Base-by-base conservation (phyloP, 2,888 invertebrate species). In the Ormyrus nitidulus region DNA sequence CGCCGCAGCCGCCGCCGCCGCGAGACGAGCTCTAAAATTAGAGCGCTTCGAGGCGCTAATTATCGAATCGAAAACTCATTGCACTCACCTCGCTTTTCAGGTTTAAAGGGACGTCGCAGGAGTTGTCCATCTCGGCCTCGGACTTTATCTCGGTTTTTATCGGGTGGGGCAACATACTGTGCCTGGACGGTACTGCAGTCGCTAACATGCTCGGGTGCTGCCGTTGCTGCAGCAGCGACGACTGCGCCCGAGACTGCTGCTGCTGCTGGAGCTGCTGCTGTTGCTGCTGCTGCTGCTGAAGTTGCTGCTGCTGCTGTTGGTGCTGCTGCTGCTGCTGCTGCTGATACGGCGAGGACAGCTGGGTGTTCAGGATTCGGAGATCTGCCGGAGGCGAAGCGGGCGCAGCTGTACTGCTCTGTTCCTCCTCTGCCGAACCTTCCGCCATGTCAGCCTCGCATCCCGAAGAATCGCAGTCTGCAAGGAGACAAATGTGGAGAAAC, bases 391-490 rank as follows among this genome's bases (percentile, higher is more conserved):
- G 91, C 83, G 92, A 91, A 86, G 92, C 92, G 86, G 92, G 91
- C 84, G 92, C 92, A 88, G 92, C 92, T 88, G 92, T 89, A 92
- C 93, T 91, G 92, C 92, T 91, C 91, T 92, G 91, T 92, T 92
- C 91, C 89, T 91, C 91, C 88, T 91, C 91, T 86, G 94, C 94
- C 92, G 93, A 94, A 92, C 95, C 95, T 93, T 95, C 95, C 92
- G 94, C 93, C 95, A 95, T 95, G 93, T 95, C 95, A 94, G 94
- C 94, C 94, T 94, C 94, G 94, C 95, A 95, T 95, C 94, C 94
- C 94, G 94, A 89, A 84, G 86, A 94, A 92, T 94, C 94, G 94
- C 86, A 86, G 73, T 82, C 82, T 82, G 76, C 11, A 82, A 80
- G 10, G 44, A 49, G 10, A 49, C 0, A 46, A 46, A 62, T 48